A percentile compares a stretch with the other conserved stretches of the same genome.
Conservation (phyloP, 2,113 vertebrate genomes). For the Pantherophis guttatus region DNA sequence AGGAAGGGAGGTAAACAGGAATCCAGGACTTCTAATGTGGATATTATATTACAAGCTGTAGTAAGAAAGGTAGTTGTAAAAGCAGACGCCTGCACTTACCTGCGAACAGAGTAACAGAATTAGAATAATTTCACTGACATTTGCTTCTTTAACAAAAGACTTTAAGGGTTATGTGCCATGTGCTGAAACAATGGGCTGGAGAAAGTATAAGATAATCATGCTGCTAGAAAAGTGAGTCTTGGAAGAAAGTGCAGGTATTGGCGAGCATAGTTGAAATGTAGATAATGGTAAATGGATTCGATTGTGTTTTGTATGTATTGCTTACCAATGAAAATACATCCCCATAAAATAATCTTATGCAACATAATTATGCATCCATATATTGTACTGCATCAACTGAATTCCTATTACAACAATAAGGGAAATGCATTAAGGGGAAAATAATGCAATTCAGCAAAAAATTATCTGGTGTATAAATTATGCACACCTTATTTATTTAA, state of each 20-base stretch:
- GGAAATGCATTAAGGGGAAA: conserved; percentile 51
- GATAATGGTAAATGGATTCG: conserved; percentile 14
- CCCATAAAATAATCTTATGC: conserved; percentile 52
- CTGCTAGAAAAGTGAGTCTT: background rate
- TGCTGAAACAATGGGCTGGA: background rate
- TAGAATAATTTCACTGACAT: background rate
- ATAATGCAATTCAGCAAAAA: conserved; percentile 61
- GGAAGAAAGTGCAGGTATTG: conserved; percentile 4
- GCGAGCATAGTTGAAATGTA: background rate
- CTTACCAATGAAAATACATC: conserved; percentile 43
- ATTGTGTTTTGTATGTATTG: conserved; percentile 23
- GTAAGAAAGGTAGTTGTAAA: background rate
- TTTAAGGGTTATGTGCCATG: background rate
- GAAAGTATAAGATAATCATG: background rate
- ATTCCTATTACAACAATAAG: conserved; percentile 64
- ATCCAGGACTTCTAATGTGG: background rate
- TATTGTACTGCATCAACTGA: conserved; percentile 45
- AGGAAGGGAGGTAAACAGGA: background rate
- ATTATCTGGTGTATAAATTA: conserved; percentile 63
- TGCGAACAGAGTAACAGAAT: background rate
- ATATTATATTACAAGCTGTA: background rate
- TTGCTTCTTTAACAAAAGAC: background rate
- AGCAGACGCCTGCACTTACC: background rate
- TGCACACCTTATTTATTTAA: conserved; percentile 62
- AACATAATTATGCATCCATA: conserved; percentile 60